Base-by-base conservation (phyloP, 2,113 vertebrate genomes). In the Chlorocebus sabaeus region DNA sequence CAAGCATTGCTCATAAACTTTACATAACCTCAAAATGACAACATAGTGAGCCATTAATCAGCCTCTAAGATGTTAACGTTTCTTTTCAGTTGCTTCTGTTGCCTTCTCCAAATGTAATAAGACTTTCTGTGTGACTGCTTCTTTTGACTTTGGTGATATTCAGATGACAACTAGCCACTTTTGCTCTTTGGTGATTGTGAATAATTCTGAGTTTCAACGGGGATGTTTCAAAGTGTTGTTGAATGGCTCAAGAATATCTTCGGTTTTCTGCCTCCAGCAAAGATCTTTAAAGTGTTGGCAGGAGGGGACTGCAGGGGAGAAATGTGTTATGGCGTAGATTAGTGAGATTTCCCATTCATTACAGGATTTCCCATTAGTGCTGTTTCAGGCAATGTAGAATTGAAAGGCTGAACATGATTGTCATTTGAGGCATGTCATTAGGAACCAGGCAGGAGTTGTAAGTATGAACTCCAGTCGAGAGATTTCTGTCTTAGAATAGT, bases 261-360 rank as follows among this genome's bases (percentile, higher is more conserved):
- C 70, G 96, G 55, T 98, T 92, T 97, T 96, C 73, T 96, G 95
- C 70, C 70, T 98, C 75, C 55, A 89, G 95, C 10, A 89, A 98
- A 93, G 81, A 82, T 82, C 64, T 94, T 95, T 96, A n/a, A 91
- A 95, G 79, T 93, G 78, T 97, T 30, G 10, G 76, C 59, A 94
- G 94, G 76, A 91, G 72, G 67, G 30, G 30, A 85, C 85, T 50
- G 35, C 55, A 27, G 82, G 91, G 64, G 67, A 97, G 83, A 89
- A 93, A 89, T 96, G 85, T 84, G 73, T 86, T 78, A 14, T 64
- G 79, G 86, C 72, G 40, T 79, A 93, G 82, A 96, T 95, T 84
- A 88, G 79, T 90, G 91, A 96, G 43, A 89, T 96, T 91, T 98
- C 67, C 79, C 35, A 25, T 86, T 95, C 85, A 73, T 95, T 96